Percentiles rank a stretch among this genome's conserved stretches.
phyloP scores from a whole-genome alignment of 2,797 vertebrate species.

The Phrynocephalus guinanensis region DNA sequence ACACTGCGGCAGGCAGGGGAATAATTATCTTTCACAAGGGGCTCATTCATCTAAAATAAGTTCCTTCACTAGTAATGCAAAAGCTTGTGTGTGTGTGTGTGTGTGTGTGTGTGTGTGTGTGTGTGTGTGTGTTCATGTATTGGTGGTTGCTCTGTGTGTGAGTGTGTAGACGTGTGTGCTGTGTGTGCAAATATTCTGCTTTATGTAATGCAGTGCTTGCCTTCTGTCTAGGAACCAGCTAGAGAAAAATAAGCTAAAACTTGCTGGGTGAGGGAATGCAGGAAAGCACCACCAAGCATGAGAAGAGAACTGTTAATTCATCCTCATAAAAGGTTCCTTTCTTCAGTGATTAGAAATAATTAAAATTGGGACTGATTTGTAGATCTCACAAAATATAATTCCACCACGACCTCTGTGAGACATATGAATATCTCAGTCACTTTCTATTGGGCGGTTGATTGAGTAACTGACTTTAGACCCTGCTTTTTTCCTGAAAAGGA shows the following conservation, averaged over 20 bases:
- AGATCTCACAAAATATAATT: too few species aligned
- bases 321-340: not conserved
- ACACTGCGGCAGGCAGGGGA: constrained; percentile 77
- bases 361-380: not conserved
- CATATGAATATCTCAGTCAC: too few species aligned
- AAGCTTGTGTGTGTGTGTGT: constrained; percentile 66
- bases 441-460: too few species aligned
- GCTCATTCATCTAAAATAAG: constrained; percentile 81
- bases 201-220: constrained; percentile 59
- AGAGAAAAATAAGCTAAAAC: not conserved
- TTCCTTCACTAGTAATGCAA: constrained; percentile 75
- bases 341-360: not conserved
- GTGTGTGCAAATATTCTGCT: constrained; percentile 55
- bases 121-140: constrained; percentile 56
- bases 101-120: constrained; percentile 56
- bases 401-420: too few species aligned
- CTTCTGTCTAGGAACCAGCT: not conserved
- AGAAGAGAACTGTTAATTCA: not conserved
- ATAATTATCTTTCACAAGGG: constrained; percentile 80
- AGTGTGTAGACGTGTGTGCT: not conserved
- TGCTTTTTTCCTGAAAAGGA: too few species aligned
- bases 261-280: too few species aligned
- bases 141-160: constrained; percentile 44
- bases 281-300: not conserved
- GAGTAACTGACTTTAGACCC: too few species aligned